phyloP scores from a whole-genome alignment of 2,888 invertebrate genomes.

The Plagiodera versicolora region DNA sequence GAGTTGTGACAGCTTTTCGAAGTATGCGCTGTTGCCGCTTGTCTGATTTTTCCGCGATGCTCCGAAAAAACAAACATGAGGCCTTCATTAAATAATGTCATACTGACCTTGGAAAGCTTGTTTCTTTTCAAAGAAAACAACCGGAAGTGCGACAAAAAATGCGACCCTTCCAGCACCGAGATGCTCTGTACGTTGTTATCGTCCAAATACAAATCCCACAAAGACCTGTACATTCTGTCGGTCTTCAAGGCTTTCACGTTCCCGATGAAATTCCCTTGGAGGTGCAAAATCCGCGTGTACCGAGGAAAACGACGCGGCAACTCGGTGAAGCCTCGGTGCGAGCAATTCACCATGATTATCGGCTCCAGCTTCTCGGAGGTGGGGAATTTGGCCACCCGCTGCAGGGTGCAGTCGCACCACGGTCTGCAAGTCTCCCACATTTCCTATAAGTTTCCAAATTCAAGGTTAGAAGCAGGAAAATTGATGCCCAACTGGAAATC shows the following conservation, averaged over 20 bases:
- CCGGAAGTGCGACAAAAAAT: constrained; percentile 77
- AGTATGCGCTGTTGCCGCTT: too few species aligned
- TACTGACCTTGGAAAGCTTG: constrained; percentile 66
- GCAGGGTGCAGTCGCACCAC: constrained; percentile 65
- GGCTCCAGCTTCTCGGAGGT: constrained; percentile 53
- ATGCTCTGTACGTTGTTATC: constrained; percentile 71
- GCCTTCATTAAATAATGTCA: too few species aligned
- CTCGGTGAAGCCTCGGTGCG: constrained; percentile 58
- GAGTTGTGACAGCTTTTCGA: too few species aligned
- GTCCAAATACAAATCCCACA: constrained; percentile 76
- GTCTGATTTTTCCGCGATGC: too few species aligned
- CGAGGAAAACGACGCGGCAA: constrained; percentile 66
- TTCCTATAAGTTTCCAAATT: too few species aligned
- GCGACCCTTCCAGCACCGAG: constrained; percentile 72
- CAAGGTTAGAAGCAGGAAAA: too few species aligned
- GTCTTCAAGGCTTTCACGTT: constrained; percentile 64
- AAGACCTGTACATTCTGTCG: constrained; percentile 65
- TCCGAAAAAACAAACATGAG: too few species aligned
- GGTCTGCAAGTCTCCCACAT: constrained; percentile 60
- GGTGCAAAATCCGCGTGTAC: constrained; percentile 66
- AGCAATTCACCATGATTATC: constrained; percentile 71
- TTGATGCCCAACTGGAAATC: too few species aligned
- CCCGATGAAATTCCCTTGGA: constrained; percentile 66
- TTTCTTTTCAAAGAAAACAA: constrained; percentile 78
- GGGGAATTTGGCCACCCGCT: constrained; percentile 63